Evolutionary conservation across 2,113 vertebrate genomes (phyloP).

Genomic region (Anolis sagrei): DNA sequence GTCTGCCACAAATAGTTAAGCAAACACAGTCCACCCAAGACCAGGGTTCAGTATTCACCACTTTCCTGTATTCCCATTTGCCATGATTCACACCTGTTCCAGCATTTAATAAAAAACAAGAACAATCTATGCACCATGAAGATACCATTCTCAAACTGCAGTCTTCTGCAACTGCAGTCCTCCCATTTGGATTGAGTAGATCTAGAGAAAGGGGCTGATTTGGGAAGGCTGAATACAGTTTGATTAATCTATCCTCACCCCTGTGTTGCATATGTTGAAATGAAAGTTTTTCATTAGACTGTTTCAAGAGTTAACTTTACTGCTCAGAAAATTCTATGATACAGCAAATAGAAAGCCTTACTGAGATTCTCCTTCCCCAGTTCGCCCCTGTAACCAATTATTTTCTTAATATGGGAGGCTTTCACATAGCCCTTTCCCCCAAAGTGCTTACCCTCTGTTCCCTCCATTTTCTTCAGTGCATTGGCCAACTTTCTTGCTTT

Average conservation of each 20-base stretch:
- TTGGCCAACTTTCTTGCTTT: no score
- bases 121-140: neutral
- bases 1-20: neutral
- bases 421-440: no score
- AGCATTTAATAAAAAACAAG: neutral
- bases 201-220: no score
- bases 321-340: neutral
- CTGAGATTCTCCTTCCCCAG: neutral
- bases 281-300: neutral
- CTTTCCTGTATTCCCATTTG: no score
- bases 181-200: neutral
- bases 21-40: neutral
- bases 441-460: no score
- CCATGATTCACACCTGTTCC: no score
- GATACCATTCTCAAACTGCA: neutral
- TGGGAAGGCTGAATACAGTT: neutral
- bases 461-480: no score
- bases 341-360: neutral
- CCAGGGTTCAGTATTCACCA: neutral
- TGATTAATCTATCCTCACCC: neutral
- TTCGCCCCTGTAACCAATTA: no score
- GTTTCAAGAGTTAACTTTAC: neutral
- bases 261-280: neutral
- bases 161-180: neutral
- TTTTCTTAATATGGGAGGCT: no score